A percentile compares a stretch with the other conserved stretches of the same genome.
Evolutionary conservation across 1,140 invertebrate species (phyloP).

Genomic region (Atopsyche davidsoni): DNA sequence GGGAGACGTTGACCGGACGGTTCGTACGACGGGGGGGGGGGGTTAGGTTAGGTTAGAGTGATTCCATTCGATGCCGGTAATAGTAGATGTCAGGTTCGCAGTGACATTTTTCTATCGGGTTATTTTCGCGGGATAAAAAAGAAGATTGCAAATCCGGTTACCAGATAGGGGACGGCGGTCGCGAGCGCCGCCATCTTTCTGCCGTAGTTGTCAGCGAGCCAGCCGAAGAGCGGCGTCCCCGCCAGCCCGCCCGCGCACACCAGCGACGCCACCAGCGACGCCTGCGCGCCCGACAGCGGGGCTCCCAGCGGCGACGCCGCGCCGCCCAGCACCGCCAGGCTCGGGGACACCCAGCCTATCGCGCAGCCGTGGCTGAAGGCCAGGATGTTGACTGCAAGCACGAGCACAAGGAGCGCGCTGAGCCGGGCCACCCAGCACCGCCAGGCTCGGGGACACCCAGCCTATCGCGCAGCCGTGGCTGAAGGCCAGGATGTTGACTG

Average conservation of each 20-base stretch:
- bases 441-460: conserved; percentile 10
- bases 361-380: conserved; percentile 3
- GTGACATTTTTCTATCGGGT: no score
- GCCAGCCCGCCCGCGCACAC: conserved; percentile 35
- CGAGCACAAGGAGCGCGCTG: no score
- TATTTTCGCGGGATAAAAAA: no score
- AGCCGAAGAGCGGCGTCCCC: conserved; percentile 36
- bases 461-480: conserved; percentile 5
- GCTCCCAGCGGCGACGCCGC: conserved; percentile 2
- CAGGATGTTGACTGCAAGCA: conserved; percentile 17
- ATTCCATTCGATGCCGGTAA: no score
- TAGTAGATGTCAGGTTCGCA: no score
- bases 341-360: conserved; percentile 10
- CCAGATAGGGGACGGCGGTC: conserved; percentile 36
- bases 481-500: conserved; percentile 11
- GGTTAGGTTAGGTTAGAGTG: no score
- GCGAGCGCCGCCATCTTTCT: conserved; percentile 40
- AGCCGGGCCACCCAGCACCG: not conserved
- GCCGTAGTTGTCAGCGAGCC: conserved; percentile 38
- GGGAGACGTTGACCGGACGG: no score
- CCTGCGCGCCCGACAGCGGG: conserved; percentile 30
- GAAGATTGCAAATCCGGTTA: no score
- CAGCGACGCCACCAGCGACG: conserved; percentile 39
- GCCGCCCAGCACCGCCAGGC: not conserved
- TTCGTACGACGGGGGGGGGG: no score